Evolutionary conservation across 2,113 vertebrate genomes (phyloP).

Genomic region (Chaetorhynchus papuensis): DNA sequence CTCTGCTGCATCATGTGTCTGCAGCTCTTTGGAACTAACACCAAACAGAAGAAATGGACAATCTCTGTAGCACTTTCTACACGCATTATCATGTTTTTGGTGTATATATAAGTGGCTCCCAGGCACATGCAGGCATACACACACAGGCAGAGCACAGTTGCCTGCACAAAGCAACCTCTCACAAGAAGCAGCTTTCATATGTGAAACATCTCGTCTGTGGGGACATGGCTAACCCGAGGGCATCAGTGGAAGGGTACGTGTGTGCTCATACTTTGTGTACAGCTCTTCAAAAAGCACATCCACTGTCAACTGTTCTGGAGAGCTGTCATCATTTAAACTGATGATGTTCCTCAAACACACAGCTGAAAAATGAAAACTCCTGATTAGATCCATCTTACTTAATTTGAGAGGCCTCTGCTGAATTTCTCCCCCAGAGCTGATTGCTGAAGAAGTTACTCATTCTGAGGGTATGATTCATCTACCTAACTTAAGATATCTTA

Average conservation of each 20-base stretch:
- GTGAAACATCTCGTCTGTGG: neutral
- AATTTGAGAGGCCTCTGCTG: neutral
- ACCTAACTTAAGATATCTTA: neutral
- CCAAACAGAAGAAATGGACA: neutral
- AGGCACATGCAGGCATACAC: neutral
- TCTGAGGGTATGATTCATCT: neutral
- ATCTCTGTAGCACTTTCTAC: neutral
- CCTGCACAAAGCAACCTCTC: neutral
- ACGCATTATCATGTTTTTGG: accelerated
- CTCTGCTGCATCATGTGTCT: accelerated
- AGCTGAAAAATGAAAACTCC: neutral
- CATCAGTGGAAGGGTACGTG: neutral
- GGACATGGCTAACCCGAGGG: neutral
- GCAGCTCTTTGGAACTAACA: neutral
- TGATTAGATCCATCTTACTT: neutral
- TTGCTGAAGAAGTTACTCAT: neutral
- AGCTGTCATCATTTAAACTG: neutral
- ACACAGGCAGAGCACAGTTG: neutral
- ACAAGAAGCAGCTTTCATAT: neutral
- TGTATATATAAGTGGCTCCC: neutral
- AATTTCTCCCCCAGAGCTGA: neutral
- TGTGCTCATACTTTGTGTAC: neutral
- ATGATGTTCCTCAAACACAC: neutral
- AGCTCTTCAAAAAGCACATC: neutral
- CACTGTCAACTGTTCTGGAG: neutral